Evolutionary conservation across 1,140 invertebrate genomes (phyloP), one percentile per base, ranked within the genome.

Genomic region (Nasonia vitripennis): DNA sequence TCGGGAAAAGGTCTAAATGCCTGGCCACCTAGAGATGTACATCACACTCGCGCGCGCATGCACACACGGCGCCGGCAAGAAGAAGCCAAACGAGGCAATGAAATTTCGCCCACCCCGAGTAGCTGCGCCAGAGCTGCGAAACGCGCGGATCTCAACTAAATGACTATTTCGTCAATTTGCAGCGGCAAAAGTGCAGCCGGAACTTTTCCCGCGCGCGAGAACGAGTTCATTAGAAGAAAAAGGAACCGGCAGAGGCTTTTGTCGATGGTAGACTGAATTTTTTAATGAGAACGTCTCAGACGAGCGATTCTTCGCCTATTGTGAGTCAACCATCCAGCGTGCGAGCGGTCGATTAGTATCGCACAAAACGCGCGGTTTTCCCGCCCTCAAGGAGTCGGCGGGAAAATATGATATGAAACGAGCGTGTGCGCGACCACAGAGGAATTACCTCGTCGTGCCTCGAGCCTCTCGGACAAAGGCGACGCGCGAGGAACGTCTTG

Each of bases 1-100:
- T 89, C 89, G 89, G 88, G 88, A 90, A 90, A 91, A 91, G 90
- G 90, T 91, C 90, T 91, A 91, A 92, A 91, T 91, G 90, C 89
- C 89, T 88, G 89, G 85, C 82, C 78, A 84, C 84, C 83, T 83
- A 88, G 41, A 31, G 51, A 31, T 31, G 67, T 81, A 70, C 67
- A 67, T n/a, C 74, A 71, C 11, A 41, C 41, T 45, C 55, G 78
- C 17, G 34, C 10, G 10, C 14, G 9, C 88, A 80, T 88, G 86
- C 88, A 89, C 87, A 88, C 87, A 87, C 83, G 86, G 51, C 86
- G 82, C 82, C 88, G 86, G 77, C 86, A 86, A 85, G 84, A 86
- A 80, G 81, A 87, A 89, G 84, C 86, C 87, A 87, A 88, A 88
- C 87, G 86, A 87, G 88, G 86, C 87, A 89, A 89, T 89, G 89